These are phyloP conservation scores for Hippocampus guttulatus DNA, from an alignment of 2,113 vertebrate species.

Conservation along the genomic window DNA sequence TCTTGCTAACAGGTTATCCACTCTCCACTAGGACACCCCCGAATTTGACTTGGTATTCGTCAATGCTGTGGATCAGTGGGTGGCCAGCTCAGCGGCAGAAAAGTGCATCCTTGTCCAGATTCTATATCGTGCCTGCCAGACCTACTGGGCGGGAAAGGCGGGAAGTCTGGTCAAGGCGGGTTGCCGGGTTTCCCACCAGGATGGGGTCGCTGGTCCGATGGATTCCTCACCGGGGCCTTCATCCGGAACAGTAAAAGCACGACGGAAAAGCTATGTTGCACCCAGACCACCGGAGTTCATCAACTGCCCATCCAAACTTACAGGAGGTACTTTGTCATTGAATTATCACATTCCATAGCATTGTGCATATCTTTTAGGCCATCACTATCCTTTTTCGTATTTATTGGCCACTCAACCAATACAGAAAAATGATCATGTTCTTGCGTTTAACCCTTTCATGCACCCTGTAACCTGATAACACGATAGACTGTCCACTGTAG, in stretches of 20 bases:
- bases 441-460: no score
- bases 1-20: constrained; percentile 7
- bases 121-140: constrained; percentile 85
- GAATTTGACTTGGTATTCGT: constrained; percentile 93
- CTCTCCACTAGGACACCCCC: constrained; percentile 78
- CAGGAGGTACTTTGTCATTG: constrained; percentile 73
- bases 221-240: not conserved
- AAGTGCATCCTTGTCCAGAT: constrained; percentile 92
- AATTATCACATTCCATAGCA: not conserved
- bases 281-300: constrained; percentile 85
- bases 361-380: not conserved
- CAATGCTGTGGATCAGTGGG: constrained; percentile 87
- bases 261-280: constrained; percentile 52
- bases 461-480: no score
- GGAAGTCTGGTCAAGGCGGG: constrained; percentile 11
- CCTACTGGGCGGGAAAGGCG: constrained; percentile 72
- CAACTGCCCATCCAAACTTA: constrained; percentile 90
- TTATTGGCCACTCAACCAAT: not conserved
- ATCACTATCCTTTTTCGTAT: not conserved
- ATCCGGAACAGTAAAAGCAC: constrained; percentile 17
- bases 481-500: no score
- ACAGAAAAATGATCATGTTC: not conserved
- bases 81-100: constrained; percentile 85
- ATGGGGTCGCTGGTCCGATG: not conserved
- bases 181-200: not conserved